These are phyloP conservation scores for Adoxophyes honmai DNA, from an alignment of 1,140 invertebrate genomes.

Conservation along the genomic window DNA sequence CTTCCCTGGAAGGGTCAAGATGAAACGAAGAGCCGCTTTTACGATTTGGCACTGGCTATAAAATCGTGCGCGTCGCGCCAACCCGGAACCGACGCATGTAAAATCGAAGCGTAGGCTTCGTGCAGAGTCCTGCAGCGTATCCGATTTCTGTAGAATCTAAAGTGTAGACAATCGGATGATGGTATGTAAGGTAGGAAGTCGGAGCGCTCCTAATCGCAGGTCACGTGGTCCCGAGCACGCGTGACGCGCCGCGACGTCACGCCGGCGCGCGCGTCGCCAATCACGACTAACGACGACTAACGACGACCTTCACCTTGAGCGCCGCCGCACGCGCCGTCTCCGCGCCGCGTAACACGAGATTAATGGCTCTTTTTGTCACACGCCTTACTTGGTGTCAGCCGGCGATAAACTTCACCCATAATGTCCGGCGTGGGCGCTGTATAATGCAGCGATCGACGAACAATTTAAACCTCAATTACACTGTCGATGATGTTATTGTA, in stretches of 20 bases:
- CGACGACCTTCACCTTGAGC: slow-evolving; percentile 63
- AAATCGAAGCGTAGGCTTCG: no score
- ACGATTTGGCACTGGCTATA: no score
- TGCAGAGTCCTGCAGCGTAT: no score
- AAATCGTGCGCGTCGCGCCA: no score
- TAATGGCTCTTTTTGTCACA: slow-evolving; percentile 46
- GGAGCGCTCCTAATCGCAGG: no score
- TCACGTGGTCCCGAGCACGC: slow-evolving; percentile 20
- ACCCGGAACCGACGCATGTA: no score
- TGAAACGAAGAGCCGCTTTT: no score
- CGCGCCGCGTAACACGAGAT: slow-evolving; percentile 37
- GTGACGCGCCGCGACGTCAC: slow-evolving; percentile 45
- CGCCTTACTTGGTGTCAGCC: slow-evolving; percentile 31
- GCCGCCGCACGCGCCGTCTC: slow-evolving; percentile 39
- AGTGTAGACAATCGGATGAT: background rate
- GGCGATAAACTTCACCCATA: slow-evolving; percentile 2
- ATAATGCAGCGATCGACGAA: no score
- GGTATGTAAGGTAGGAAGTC: background rate
- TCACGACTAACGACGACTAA: slow-evolving; percentile 23
- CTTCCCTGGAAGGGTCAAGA: no score
- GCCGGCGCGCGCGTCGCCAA: slow-evolving; percentile 25
- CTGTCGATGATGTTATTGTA: background rate
- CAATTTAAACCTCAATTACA: no score
- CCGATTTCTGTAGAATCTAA: background rate
- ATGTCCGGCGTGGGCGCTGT: no score